A percentile compares a stretch with the other conserved stretches of the same genome.
phyloP scores from a whole-genome alignment of 2,113 vertebrate species.

The Centropristis striata region DNA sequence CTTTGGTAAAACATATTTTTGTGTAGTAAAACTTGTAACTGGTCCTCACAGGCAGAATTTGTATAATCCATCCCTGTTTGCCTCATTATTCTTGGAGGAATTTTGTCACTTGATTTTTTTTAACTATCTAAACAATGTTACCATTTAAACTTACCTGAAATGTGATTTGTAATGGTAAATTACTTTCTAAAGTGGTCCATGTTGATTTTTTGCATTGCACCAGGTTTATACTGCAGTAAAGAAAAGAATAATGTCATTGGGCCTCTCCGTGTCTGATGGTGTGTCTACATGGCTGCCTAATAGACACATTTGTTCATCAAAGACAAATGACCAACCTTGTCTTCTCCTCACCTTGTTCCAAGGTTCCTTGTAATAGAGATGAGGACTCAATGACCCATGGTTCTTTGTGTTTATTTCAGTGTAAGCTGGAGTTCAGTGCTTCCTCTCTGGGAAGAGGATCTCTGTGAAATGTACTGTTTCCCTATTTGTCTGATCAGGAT shows the following conservation, averaged over 20 bases:
- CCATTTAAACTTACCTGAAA: conserved; percentile 20
- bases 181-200: conserved; percentile 33
- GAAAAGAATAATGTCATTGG: conserved; percentile 45
- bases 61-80: conserved; percentile 47
- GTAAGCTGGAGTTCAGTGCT: conserved; percentile 94
- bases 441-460: conserved; percentile 90
- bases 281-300: conserved; percentile 47
- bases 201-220: conserved; percentile 34
- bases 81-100: conserved; percentile 36
- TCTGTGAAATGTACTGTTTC: conserved; percentile 90
- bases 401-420: conserved; percentile 76
- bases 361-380: no score
- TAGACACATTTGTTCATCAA: conserved; percentile 37
- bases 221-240: conserved; percentile 36
- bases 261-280: conserved; percentile 46
- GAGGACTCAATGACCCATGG: background rate
- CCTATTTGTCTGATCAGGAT: conserved; percentile 89
- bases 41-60: conserved; percentile 38
- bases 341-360: background rate
- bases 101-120: conserved; percentile 49
- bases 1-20: conserved; percentile 2
- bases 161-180: conserved; percentile 47
- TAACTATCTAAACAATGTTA: conserved; percentile 34
- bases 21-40: conserved; percentile 18
- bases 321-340: conserved; percentile 35